These are phyloP conservation scores for Zeuzera pyrina DNA, from an alignment of 2,888 invertebrate species.

Conservation along the genomic window DNA sequence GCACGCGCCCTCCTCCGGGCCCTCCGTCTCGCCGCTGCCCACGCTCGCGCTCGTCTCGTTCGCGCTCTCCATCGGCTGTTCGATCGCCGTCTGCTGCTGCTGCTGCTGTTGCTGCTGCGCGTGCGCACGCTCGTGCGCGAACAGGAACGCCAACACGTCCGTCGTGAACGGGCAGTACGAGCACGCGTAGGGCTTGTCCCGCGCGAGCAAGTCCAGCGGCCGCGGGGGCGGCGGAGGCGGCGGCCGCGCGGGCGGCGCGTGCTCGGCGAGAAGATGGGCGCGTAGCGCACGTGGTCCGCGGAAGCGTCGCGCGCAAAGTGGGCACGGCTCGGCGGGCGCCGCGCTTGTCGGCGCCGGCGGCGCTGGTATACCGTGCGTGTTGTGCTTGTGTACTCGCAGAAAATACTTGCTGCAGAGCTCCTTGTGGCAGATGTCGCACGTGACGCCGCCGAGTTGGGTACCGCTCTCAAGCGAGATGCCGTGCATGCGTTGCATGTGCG, in stretches of 20 bases:
- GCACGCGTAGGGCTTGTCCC: slow-evolving; percentile 87
- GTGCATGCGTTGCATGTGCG: slow-evolving; percentile 99
- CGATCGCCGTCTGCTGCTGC: slow-evolving; percentile 25
- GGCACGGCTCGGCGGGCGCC: slow-evolving; percentile 74
- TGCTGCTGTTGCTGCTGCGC: slow-evolving; percentile 52
- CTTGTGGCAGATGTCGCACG: slow-evolving; percentile 98
- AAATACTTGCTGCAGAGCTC: slow-evolving; percentile 99
- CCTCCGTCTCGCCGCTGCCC: slow-evolving; percentile 22
- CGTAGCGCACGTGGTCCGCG: slow-evolving; percentile 91
- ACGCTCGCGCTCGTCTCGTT: slow-evolving; percentile 58
- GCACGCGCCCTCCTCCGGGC: slow-evolving; percentile 77
- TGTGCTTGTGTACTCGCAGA: slow-evolving; percentile 96
- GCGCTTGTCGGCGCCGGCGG: slow-evolving; percentile 77
- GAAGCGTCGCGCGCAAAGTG: slow-evolving; percentile 89
- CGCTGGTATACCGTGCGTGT: slow-evolving; percentile 96
- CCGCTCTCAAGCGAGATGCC: slow-evolving; percentile 95
- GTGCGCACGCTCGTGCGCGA: slow-evolving; percentile 93
- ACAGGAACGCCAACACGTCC: slow-evolving; percentile 89
- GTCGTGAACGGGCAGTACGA: slow-evolving; percentile 93
- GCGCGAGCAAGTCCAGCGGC: slow-evolving; percentile 70
- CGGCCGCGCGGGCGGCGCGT: slow-evolving; percentile 75
- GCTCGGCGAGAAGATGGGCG: slow-evolving; percentile 89
- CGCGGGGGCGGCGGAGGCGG: slow-evolving; percentile 58
- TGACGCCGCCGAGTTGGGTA: slow-evolving; percentile 92
- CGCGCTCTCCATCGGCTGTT: slow-evolving; percentile 23